phyloP scores from a whole-genome alignment of 2,113 vertebrate genomes.

The Colistium nudipinnis region DNA sequence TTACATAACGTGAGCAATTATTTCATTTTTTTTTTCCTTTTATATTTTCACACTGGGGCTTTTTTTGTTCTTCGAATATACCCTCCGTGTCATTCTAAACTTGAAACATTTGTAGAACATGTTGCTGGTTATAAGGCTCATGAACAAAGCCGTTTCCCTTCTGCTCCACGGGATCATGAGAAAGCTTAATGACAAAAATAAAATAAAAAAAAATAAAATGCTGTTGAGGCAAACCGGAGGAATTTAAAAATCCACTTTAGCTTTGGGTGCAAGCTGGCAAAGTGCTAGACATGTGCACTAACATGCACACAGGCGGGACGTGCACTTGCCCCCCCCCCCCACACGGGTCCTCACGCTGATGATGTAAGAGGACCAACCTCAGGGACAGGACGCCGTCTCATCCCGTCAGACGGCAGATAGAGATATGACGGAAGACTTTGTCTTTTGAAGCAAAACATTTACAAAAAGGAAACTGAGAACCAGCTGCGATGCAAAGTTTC shows the following conservation, averaged over 20 bases:
- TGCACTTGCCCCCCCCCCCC: slow-evolving; percentile 33
- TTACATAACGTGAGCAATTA: background rate
- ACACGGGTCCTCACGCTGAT: slow-evolving; percentile 12
- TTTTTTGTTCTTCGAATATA: background rate
- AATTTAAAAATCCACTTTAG: slow-evolving; percentile 15
- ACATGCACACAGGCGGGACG: background rate
- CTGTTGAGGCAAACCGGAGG: background rate
- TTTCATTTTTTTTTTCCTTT: background rate
- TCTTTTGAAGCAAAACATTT: background rate
- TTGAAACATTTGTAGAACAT: background rate
- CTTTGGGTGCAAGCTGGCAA: background rate
- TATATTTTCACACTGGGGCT: background rate
- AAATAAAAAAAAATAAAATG: too few species aligned
- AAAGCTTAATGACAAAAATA: background rate
- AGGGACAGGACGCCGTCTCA: slow-evolving; percentile 47
- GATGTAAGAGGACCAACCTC: slow-evolving; percentile 66
- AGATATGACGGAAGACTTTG: slow-evolving; percentile 4
- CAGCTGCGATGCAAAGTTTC: too few species aligned
- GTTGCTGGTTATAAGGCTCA: background rate
- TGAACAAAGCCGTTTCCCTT: background rate
- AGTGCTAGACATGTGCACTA: background rate
- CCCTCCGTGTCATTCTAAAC: background rate
- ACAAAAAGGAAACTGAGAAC: too few species aligned
- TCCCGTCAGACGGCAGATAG: slow-evolving; percentile 33
- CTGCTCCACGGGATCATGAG: background rate